These are phyloP conservation scores for Lacerta agilis DNA, from an alignment of 2,797 vertebrate species.

Conservation along the genomic window DNA sequence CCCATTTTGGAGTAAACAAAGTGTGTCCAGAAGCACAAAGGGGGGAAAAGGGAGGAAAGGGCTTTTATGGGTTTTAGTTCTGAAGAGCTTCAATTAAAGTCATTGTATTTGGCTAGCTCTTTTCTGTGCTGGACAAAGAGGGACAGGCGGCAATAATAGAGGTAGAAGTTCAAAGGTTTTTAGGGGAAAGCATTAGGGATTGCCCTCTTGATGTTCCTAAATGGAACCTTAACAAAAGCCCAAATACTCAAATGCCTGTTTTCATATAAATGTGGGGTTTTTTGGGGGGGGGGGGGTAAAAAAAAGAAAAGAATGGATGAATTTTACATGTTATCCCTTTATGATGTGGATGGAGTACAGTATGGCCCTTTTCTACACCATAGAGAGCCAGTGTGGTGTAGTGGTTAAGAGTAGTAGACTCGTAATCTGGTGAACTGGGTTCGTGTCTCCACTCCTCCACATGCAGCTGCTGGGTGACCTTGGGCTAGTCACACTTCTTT, in stretches of 20 bases:
- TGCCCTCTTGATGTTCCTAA: slow-evolving; percentile 28
- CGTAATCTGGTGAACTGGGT: too few species aligned
- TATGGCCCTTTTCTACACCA: not conserved
- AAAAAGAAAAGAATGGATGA: slow-evolving; percentile 22
- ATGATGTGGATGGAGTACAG: not conserved
- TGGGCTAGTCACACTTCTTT: too few species aligned
- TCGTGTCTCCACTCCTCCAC: too few species aligned
- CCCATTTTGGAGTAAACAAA: not conserved
- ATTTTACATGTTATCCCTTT: not conserved
- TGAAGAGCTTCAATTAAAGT: slow-evolving; percentile 28
- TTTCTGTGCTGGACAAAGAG: slow-evolving; percentile 6
- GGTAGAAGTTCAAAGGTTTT: slow-evolving; percentile 33
- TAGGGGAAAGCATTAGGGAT: slow-evolving; percentile 28
- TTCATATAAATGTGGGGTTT: slow-evolving; percentile 15
- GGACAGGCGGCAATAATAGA: not conserved
- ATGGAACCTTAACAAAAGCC: slow-evolving; percentile 19
- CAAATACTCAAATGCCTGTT: slow-evolving; percentile 43
- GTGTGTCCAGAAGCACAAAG: not conserved
- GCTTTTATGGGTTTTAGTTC: not conserved
- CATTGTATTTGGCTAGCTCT: slow-evolving; percentile 1
- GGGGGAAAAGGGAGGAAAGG: not conserved
- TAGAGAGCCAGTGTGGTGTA: too few species aligned
- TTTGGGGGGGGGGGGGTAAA: slow-evolving; percentile 28
- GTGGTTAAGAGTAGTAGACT: too few species aligned
- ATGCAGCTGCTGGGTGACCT: too few species aligned